Conservation (phyloP, 2,797 vertebrate genomes). For the Kryptolebias ocellatus region DNA sequence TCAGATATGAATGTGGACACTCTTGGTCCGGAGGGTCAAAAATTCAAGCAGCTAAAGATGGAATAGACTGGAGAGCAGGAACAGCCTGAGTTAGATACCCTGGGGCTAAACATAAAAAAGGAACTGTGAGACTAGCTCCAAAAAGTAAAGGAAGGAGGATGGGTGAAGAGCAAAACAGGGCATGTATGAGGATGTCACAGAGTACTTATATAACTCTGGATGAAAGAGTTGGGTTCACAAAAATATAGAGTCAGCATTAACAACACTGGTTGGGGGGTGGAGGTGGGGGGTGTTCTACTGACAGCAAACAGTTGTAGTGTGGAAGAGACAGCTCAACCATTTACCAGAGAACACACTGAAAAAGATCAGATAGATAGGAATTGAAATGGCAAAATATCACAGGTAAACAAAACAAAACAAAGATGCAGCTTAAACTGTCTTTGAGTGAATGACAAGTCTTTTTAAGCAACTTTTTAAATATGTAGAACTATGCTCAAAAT, state of each 20-base stretch:
- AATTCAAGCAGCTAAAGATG: slow-evolving; percentile 34
- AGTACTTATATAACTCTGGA: slow-evolving; percentile 18
- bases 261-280: neutral
- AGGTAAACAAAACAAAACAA: slow-evolving; percentile 28
- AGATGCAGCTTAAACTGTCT: slow-evolving; percentile 34
- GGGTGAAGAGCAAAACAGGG: slow-evolving; percentile 10
- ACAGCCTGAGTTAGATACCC: slow-evolving; percentile 42
- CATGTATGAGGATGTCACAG: slow-evolving; percentile 26
- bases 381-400: slow-evolving; percentile 24
- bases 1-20: neutral
- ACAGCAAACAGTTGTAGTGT: slow-evolving; percentile 22
- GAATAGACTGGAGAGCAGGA: slow-evolving; percentile 45
- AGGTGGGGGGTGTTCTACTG: slow-evolving; percentile 12
- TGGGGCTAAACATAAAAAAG: slow-evolving; percentile 43
- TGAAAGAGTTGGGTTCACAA: slow-evolving; percentile 28
- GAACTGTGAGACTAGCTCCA: slow-evolving; percentile 25
- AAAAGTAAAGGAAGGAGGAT: slow-evolving; percentile 36
- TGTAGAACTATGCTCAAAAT: slow-evolving; percentile 26
- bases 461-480: slow-evolving; percentile 44
- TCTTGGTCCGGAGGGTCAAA: slow-evolving; percentile 27
- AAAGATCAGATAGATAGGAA: slow-evolving; percentile 38
- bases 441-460: slow-evolving; percentile 31
- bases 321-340: slow-evolving; percentile 24
- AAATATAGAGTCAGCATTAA: slow-evolving; percentile 26
- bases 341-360: slow-evolving; percentile 16